A percentile compares a stretch with the other conserved stretches of the same genome.
These are phyloP conservation scores for Beroe ovata DNA, from an alignment of 37 sponge, comb jelly and placozoan genomes.

Conservation along the genomic window DNA sequence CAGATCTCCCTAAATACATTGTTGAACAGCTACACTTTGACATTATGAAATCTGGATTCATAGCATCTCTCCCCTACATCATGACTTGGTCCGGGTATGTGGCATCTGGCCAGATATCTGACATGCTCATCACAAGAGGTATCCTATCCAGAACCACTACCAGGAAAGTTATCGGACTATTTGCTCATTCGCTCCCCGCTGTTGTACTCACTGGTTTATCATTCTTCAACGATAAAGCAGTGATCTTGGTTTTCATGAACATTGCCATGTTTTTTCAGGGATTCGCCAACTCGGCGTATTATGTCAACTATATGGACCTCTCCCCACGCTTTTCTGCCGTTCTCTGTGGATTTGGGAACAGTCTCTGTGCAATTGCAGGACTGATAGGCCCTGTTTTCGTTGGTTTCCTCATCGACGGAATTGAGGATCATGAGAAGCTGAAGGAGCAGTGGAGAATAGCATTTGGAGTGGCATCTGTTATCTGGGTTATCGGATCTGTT, in stretches of 20 bases:
- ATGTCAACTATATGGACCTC: conserved; percentile 54
- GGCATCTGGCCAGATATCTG: neutral
- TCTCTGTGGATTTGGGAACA: conserved; percentile 34
- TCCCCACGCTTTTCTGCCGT: conserved; percentile 51
- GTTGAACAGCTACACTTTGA: neutral
- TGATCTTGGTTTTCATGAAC: conserved; percentile 36
- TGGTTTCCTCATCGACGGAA: conserved; percentile 4
- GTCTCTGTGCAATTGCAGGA: conserved; percentile 8
- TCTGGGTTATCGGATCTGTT: conserved; percentile 39
- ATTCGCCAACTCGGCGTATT: conserved; percentile 22
- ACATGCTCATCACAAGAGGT: neutral
- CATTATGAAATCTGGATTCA: neutral
- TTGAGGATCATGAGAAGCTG: conserved; percentile 16
- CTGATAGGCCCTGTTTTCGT: conserved; percentile 24
- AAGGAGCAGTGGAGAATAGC: conserved; percentile 16
- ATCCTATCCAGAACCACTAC: neutral
- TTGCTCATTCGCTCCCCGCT: conserved; percentile 12
- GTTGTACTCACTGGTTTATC: neutral
- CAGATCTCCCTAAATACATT: conserved; percentile 39
- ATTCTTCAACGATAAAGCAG: neutral
- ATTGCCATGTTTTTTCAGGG: conserved; percentile 64
- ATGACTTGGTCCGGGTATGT: neutral
- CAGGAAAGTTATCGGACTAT: neutral
- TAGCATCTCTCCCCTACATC: conserved; percentile 42
- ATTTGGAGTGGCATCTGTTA: neutral